Conservation (phyloP, 2,797 vertebrate genomes). For the Phaenicophaeus curvirostris region DNA sequence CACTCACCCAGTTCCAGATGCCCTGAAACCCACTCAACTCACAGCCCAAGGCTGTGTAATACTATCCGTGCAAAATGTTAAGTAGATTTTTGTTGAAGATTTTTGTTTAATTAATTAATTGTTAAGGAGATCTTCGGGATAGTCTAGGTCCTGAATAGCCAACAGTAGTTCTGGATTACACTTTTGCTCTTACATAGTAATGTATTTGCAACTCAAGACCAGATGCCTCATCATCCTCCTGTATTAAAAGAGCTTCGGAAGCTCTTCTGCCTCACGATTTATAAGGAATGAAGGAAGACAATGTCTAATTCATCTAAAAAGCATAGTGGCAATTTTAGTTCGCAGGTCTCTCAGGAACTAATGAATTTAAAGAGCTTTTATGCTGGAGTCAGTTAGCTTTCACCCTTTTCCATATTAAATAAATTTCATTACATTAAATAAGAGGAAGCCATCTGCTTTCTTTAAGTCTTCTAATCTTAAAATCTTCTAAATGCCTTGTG, state of each 20-base stretch:
- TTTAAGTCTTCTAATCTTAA: conserved; percentile 50
- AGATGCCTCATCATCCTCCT: not conserved
- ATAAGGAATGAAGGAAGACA: conserved; percentile 55
- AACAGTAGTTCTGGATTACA: not conserved
- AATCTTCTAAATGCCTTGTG: conserved; percentile 58
- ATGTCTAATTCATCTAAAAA: conserved; percentile 71
- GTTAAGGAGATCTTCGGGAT: not conserved
- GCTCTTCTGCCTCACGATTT: not conserved
- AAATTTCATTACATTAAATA: conserved; percentile 76
- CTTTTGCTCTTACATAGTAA: not conserved
- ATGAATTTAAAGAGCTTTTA: conserved; percentile 79
- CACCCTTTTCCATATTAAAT: conserved; percentile 69
- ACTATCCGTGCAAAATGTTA: not conserved
- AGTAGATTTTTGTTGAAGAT: not conserved
- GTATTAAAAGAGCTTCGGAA: conserved; percentile 4
- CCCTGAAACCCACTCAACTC: not conserved
- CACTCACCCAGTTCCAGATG: not conserved
- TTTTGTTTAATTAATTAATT: not conserved
- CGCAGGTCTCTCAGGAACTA: conserved; percentile 70
- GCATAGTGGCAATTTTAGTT: conserved; percentile 38
- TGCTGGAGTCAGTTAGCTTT: conserved; percentile 75
- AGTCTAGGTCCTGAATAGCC: not conserved
- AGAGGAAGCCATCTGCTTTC: conserved; percentile 72
- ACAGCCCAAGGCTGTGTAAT: not conserved
- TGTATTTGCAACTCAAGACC: not conserved